Evolutionary conservation across 23 tunicate species (phyloP), one percentile per base, ranked within the genome.

Genomic region (Botrylloides violaceus): DNA sequence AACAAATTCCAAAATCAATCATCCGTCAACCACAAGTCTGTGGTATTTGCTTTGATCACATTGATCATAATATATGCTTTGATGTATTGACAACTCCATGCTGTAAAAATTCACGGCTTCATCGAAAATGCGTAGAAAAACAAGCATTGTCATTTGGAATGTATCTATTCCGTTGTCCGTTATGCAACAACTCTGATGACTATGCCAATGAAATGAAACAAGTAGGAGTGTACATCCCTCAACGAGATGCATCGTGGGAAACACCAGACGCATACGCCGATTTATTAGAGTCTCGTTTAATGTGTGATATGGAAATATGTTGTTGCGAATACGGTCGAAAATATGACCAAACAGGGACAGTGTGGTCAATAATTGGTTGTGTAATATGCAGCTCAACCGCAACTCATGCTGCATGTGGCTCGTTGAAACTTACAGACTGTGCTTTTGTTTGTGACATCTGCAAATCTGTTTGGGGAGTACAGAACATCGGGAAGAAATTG

Each of bases 231-330:
- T 75, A 79, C 58, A 48, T 90, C n/a, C 97, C 97, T 2, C 81
- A 79, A 29, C 65, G 90, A 37, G 97, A 90, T 70, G 97, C 97
- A 19, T 73, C 81, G 56, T 90, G 97, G 97, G 97, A 90, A 75
- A 63, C 82, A 50, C 82, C 83, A 61, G 90, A 73, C 27, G 97
- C 97, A 0, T 90, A 66, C 59, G 50, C 32, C 23, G 97, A 90
- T 1, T 81, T 90, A 31, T 58, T 75, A 29, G 79, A 75, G 31
- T 65, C 78, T 12, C 89, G 83, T 36, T 33, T 32, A 31, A 70
- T 58, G 7, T 90, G 97, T 50, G 97, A 90, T 43, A 59, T 58
- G 29, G 60, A 60, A 19, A 23, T 4, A 3, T 90, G 97, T 50
- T 21, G 18, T 2, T 90, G 97, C 74, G 80, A 76, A 18, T 81